Conservation (phyloP, 2,888 invertebrate genomes). For the Stenchaetothrips biformis region DNA sequence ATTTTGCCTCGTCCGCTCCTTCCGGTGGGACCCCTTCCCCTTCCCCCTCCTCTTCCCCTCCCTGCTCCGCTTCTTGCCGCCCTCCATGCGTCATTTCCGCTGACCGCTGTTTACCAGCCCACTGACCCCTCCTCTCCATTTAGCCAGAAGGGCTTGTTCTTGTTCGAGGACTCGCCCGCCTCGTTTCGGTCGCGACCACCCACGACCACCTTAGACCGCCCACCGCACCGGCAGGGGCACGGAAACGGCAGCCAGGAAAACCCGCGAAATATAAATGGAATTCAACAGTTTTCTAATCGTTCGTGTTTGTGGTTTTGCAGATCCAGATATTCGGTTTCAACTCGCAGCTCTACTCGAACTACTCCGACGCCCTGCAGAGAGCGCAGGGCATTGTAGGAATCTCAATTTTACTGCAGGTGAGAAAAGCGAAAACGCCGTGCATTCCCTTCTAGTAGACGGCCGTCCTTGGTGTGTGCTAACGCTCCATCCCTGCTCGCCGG, state of each 20-base stretch:
- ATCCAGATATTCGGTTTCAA: constrained; percentile 98
- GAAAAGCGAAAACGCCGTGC: too few species aligned
- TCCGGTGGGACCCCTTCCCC: neutral
- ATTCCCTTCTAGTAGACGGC: too few species aligned
- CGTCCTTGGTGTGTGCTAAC: neutral
- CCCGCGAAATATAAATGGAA: too few species aligned
- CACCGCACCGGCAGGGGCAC: constrained; percentile 14
- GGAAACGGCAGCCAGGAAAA: too few species aligned
- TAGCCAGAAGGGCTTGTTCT: neutral
- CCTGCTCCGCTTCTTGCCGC: too few species aligned
- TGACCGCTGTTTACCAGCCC: neutral
- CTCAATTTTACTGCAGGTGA: constrained; percentile 89
- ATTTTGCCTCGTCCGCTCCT: neutral
- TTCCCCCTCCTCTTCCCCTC: neutral
- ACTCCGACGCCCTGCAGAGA: constrained; percentile 87
- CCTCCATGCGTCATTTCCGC: constrained; percentile 16
- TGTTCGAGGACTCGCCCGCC: too few species aligned
- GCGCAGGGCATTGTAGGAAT: constrained; percentile 94
- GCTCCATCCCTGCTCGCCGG: neutral
- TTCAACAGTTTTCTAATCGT: too few species aligned
- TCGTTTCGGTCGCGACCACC: constrained; percentile 26
- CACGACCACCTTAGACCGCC: constrained; percentile 24
- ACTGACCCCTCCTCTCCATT: constrained; percentile 1
- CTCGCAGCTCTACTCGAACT: constrained; percentile 93
- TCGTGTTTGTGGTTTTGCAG: constrained; percentile 66